Conservation (phyloP, 1,140 invertebrate genomes). For the Lamellibrachia luymesi region DNA sequence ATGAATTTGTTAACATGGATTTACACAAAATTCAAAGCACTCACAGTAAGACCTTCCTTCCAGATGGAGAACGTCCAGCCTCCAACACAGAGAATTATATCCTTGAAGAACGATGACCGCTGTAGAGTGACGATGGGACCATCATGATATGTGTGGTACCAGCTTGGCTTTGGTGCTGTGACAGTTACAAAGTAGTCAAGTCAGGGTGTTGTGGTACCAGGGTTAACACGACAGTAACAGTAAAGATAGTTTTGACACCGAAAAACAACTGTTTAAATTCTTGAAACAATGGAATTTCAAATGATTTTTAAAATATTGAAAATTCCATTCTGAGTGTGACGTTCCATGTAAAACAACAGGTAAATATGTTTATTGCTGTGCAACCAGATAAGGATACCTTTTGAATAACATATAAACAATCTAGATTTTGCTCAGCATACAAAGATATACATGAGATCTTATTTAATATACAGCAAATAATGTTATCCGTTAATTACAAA, state of each 20-base stretch:
- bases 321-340: background rate
- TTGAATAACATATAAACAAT: no score
- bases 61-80: constrained; percentile 58
- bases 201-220: no score
- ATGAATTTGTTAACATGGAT: no score
- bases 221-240: background rate
- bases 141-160: constrained; percentile 53
- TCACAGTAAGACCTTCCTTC: constrained; percentile 56
- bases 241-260: no score
- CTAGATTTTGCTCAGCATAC: no score
- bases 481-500: no score
- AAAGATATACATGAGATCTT: no score
- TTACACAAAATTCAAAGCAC: constrained; percentile 9
- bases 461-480: no score
- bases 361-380: no score
- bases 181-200: constrained; percentile 13
- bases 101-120: constrained; percentile 58
- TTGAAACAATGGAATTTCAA: background rate
- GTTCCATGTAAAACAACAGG: background rate
- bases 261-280: background rate
- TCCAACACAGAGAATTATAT: constrained; percentile 58
- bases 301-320: background rate
- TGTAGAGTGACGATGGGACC: constrained; percentile 54
- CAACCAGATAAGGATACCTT: no score
- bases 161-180: constrained; percentile 56